Evolutionary conservation across 2,113 vertebrate species (phyloP).

Genomic region (Aptenodytes forsteri): DNA sequence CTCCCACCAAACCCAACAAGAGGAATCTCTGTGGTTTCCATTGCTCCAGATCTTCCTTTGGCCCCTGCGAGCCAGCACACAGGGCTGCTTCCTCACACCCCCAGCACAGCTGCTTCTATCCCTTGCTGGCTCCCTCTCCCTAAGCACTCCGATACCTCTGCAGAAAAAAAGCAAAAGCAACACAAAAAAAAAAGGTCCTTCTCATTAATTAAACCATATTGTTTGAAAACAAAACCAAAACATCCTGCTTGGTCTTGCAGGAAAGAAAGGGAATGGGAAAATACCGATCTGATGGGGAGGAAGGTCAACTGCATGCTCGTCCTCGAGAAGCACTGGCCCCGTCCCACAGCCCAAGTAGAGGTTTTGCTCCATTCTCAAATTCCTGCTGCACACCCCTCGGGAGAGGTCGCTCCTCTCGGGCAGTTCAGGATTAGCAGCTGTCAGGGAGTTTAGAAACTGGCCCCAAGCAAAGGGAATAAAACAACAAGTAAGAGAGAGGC

Average conservation of each 20-base stretch:
- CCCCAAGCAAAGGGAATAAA: not conserved
- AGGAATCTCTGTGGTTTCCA: not conserved
- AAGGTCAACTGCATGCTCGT: not conserved
- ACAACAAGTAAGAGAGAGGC: not conserved
- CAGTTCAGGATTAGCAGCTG: not conserved
- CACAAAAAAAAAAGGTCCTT: not conserved
- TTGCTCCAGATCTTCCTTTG: conserved; percentile 71
- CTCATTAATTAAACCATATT: not conserved
- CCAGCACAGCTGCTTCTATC: conserved; percentile 12
- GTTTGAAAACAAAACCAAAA: not conserved
- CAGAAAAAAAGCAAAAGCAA: not conserved
- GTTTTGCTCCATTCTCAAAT: not conserved
- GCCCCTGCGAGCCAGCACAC: not conserved
- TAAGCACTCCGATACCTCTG: not conserved
- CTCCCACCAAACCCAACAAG: not conserved
- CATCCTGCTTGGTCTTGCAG: not conserved
- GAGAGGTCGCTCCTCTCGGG: not conserved
- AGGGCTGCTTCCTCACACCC: not conserved
- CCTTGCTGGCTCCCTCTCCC: not conserved
- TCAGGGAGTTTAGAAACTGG: not conserved
- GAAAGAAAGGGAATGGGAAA: not conserved
- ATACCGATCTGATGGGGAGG: not conserved
- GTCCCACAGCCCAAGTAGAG: not conserved
- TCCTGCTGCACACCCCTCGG: not conserved
- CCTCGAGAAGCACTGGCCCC: not conserved